Evolutionary conservation across 2,888 invertebrate species (phyloP).

Genomic region (Oithona nana): DNA sequence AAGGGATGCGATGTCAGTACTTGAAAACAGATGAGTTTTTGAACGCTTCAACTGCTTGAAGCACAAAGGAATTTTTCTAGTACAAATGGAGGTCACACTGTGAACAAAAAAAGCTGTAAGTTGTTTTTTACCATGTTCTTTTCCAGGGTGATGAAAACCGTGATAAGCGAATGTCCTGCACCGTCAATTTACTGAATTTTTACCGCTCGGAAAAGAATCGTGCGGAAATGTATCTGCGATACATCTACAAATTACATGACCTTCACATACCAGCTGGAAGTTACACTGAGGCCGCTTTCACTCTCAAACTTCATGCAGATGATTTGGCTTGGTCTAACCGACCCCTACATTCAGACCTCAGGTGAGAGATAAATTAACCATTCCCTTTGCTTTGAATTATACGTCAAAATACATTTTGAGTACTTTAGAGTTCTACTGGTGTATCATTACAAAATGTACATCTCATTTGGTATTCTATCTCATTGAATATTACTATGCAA

Average conservation of each 20-base stretch:
- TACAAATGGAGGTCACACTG: too few relatives aligned
- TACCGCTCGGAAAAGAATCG: slow-evolving; percentile 88
- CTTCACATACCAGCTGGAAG: slow-evolving; percentile 77
- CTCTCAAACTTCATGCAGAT: slow-evolving; percentile 78
- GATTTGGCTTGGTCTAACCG: slow-evolving; percentile 53
- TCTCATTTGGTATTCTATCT: too few relatives aligned
- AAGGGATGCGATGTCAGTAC: too few relatives aligned
- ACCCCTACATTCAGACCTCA: slow-evolving; percentile 25
- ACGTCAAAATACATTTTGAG: slow-evolving; percentile 8
- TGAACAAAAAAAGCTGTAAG: background rate
- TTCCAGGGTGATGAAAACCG: slow-evolving; percentile 78
- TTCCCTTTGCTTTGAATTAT: slow-evolving; percentile 17
- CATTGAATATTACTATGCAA: too few relatives aligned
- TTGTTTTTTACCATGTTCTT: background rate
- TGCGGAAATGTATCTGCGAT: slow-evolving; percentile 83
- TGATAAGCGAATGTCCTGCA: slow-evolving; percentile 88
- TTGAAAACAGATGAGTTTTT: too few relatives aligned
- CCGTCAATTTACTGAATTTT: slow-evolving; percentile 81
- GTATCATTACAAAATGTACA: too few relatives aligned
- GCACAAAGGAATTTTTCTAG: too few relatives aligned
- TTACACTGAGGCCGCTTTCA: slow-evolving; percentile 83
- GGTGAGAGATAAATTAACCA: slow-evolving; percentile 19
- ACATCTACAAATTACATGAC: slow-evolving; percentile 84
- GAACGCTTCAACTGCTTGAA: too few relatives aligned
- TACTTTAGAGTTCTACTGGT: too few relatives aligned